Percentiles rank a stretch among this genome's conserved stretches.
These are phyloP conservation scores for Halcyon badia DNA, from an alignment of 2,797 vertebrate species.

Conservation along the genomic window DNA sequence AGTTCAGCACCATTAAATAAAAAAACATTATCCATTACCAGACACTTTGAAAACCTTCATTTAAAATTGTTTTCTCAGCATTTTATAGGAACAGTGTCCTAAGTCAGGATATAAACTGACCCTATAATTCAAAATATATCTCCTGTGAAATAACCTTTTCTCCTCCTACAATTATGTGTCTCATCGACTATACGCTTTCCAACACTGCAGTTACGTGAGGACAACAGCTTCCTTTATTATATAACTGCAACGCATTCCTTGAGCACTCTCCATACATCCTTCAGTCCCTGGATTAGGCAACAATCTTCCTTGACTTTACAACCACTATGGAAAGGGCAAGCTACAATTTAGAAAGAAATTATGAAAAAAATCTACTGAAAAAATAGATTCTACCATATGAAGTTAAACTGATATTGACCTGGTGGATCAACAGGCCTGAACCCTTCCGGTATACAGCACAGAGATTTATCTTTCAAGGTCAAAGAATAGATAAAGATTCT, in stretches of 20 bases:
- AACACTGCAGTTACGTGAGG: constrained; percentile 15
- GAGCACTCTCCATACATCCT: background rate
- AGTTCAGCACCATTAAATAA: background rate
- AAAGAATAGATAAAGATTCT: background rate
- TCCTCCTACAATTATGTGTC: background rate
- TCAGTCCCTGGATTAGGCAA: background rate
- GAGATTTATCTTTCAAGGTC: background rate
- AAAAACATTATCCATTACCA: background rate
- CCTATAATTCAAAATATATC: background rate
- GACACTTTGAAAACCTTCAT: background rate
- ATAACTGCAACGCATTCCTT: constrained; percentile 22
- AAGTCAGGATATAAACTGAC: background rate
- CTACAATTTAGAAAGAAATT: background rate
- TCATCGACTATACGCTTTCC: background rate
- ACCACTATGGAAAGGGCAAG: background rate
- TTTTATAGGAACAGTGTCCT: background rate
- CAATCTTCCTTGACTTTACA: background rate
- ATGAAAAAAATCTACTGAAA: background rate
- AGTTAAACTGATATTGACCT: background rate
- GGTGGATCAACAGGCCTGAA: background rate
- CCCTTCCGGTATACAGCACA: background rate
- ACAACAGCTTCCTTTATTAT: constrained; percentile 33
- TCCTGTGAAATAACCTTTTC: background rate
- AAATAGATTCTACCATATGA: background rate
- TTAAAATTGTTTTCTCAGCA: background rate